Conservation (phyloP, 2,113 vertebrate species). For the Bettongia penicillata region DNA sequence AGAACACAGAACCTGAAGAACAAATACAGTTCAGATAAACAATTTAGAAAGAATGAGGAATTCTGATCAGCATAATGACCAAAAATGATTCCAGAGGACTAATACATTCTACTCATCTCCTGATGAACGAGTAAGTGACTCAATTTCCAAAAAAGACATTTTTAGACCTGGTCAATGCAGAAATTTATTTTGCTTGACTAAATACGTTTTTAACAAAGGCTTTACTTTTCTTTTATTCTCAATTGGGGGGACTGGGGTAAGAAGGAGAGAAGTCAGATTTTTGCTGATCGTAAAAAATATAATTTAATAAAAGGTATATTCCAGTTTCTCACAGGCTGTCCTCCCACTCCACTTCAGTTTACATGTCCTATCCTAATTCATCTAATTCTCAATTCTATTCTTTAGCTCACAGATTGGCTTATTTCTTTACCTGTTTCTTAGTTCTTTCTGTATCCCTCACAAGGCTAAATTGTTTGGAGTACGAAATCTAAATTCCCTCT, state of each 20-base stretch:
- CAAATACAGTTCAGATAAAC: neutral
- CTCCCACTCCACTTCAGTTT: neutral
- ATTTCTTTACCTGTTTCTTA: neutral
- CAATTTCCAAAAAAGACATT: neutral
- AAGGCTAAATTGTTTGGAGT: neutral
- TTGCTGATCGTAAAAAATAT: neutral
- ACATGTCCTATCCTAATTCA: neutral
- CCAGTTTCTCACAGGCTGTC: neutral
- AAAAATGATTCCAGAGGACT: neutral
- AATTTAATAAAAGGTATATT: neutral
- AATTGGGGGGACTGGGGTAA: neutral
- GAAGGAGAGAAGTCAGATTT: neutral
- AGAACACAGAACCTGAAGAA: neutral
- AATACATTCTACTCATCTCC: neutral
- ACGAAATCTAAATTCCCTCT: neutral
- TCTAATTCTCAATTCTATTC: neutral
- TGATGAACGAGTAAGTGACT: neutral
- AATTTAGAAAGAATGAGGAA: neutral
- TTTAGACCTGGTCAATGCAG: neutral
- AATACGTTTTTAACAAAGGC: neutral
- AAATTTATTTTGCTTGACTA: neutral
- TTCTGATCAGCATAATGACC: neutral
- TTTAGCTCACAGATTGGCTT: neutral
- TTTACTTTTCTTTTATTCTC: neutral
- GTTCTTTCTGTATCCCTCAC: neutral